These are phyloP conservation scores for Cercopithecus mona DNA, from an alignment of 2,113 vertebrate species.

Conservation along the genomic window DNA sequence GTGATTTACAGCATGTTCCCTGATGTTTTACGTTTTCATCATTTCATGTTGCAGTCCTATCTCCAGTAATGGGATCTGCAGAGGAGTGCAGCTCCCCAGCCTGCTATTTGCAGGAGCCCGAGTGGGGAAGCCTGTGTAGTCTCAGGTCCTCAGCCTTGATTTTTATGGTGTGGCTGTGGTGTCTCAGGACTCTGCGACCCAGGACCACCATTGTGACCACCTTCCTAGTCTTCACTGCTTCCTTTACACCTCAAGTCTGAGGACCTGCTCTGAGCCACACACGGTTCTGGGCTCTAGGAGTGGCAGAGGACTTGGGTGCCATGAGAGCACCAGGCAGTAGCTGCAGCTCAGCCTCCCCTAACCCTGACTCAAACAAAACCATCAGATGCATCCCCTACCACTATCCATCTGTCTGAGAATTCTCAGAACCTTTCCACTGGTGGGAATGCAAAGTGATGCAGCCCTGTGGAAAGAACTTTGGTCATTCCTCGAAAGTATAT, in stretches of 20 bases:
- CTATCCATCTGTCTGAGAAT: background rate
- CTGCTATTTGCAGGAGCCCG: background rate
- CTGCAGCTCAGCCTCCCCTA: too few relatives aligned
- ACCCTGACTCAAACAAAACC: background rate
- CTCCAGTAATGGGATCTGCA: slow-evolving; percentile 81
- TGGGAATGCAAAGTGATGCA: background rate
- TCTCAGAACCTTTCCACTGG: background rate
- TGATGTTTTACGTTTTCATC: slow-evolving; percentile 84
- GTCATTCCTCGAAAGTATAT: background rate
- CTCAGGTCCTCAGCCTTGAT: background rate
- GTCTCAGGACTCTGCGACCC: background rate
- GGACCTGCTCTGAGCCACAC: background rate
- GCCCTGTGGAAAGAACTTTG: background rate
- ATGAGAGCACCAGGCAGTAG: background rate
- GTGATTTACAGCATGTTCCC: slow-evolving; percentile 84
- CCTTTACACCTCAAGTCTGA: background rate
- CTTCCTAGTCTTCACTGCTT: background rate
- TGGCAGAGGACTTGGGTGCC: background rate
- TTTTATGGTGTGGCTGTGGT: background rate
- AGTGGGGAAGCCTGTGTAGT: background rate
- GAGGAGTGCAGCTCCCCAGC: slow-evolving; percentile 51
- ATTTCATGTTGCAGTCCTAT: slow-evolving; percentile 80
- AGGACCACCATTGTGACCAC: background rate
- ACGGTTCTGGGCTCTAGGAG: background rate
- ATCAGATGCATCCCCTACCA: background rate